Percentiles rank a stretch among this genome's conserved stretches.
Evolutionary conservation across 2,113 vertebrate genomes (phyloP).

Genomic region (Alexandromys fortis): DNA sequence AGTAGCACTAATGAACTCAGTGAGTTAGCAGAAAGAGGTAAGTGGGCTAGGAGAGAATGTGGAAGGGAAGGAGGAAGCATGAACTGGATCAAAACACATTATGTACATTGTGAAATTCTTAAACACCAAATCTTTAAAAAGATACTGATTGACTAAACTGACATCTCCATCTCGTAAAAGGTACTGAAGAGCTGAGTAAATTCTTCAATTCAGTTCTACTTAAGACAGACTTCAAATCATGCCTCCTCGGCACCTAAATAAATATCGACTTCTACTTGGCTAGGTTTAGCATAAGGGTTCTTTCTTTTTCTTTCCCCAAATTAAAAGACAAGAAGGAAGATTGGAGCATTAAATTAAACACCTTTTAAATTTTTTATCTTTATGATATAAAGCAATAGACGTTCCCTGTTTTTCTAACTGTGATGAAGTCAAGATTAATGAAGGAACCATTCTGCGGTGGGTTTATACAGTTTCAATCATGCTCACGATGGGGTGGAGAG

Average conservation of each 20-base stretch:
- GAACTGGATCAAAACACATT: not conserved
- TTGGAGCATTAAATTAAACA: not conserved
- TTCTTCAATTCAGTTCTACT: not conserved
- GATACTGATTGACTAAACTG: not conserved
- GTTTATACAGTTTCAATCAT: not conserved
- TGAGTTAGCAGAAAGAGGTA: not conserved
- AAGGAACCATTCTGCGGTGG: accelerated
- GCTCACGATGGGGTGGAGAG: not conserved
- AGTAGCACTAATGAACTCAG: not conserved
- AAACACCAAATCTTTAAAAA: not conserved
- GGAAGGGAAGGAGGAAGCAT: not conserved
- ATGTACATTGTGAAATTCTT: not conserved
- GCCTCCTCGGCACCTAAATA: not conserved
- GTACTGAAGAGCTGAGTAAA: not conserved
- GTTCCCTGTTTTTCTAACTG: not conserved
- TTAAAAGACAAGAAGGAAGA: not conserved
- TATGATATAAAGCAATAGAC: not conserved
- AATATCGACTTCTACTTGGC: not conserved
- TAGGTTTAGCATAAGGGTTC: not conserved
- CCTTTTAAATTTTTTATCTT: not conserved
- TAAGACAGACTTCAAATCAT: not conserved
- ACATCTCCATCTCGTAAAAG: not conserved
- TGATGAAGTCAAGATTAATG: not conserved
- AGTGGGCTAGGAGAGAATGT: not conserved
- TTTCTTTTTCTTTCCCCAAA: not conserved